Evolutionary conservation across 2,888 invertebrate genomes (phyloP).

Genomic region (Archaeoteleia sp.): DNA sequence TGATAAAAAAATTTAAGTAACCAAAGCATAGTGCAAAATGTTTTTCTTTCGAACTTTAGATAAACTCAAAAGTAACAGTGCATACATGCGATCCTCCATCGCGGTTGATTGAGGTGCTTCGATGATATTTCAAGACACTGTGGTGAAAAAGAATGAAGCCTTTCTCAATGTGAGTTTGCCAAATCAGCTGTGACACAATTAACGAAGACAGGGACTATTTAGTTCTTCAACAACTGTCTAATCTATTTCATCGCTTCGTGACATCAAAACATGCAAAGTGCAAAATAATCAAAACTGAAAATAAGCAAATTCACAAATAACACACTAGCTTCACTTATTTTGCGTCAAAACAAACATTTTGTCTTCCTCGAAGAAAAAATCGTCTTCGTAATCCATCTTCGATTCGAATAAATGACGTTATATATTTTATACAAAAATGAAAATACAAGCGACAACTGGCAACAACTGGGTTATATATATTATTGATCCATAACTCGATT

Average conservation of each 20-base stretch:
- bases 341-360: slow-evolving; percentile 70
- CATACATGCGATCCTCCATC: slow-evolving; percentile 75
- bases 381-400: slow-evolving; percentile 72
- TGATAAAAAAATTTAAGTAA: slow-evolving; percentile 57
- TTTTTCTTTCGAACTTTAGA: slow-evolving; percentile 50
- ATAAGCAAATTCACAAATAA: slow-evolving; percentile 46
- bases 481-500: no score
- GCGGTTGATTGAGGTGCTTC: no score
- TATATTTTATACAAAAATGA: no score
- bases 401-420: no score
- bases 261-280: slow-evolving; percentile 64
- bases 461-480: no score
- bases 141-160: no score
- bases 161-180: slow-evolving; percentile 12
- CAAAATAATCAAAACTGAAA: slow-evolving; percentile 60
- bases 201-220: slow-evolving; percentile 40
- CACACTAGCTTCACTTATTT: slow-evolving; percentile 36
- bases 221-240: slow-evolving; percentile 44
- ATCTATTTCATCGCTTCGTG: slow-evolving; percentile 61
- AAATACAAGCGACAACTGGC: no score
- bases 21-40: slow-evolving; percentile 46
- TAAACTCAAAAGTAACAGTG: slow-evolving; percentile 60
- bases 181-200: no score
- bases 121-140: no score
- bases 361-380: slow-evolving; percentile 73